Evolutionary conservation across 2,797 vertebrate species (phyloP).

Genomic region (Manis pentadactyla): DNA sequence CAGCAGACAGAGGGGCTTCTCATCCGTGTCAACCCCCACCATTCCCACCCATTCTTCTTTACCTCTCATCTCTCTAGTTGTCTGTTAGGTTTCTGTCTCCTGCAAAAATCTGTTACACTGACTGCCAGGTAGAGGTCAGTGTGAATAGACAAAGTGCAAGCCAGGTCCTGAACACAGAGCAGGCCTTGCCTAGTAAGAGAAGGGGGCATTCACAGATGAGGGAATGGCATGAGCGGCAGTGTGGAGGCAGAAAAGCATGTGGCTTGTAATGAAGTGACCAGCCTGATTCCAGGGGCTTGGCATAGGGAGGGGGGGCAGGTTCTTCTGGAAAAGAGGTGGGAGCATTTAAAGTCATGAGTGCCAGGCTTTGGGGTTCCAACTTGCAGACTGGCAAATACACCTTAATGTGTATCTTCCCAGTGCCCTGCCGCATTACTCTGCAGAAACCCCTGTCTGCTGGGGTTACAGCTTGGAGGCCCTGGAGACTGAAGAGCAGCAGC

Average conservation of each 20-base stretch:
- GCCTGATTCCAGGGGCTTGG: background rate
- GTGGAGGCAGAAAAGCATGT: background rate
- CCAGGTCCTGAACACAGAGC: background rate
- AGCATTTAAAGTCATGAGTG: background rate
- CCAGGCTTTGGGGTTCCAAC: background rate
- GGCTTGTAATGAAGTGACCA: background rate
- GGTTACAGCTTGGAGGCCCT: background rate
- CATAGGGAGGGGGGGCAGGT: background rate
- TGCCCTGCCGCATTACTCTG: background rate
- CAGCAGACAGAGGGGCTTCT: background rate
- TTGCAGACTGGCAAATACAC: background rate
- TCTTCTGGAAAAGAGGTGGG: background rate
- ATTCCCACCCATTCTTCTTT: background rate
- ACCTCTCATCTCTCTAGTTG: background rate
- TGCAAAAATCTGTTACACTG: background rate
- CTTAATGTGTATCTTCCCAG: background rate
- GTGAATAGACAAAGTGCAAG: background rate
- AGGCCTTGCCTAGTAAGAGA: background rate
- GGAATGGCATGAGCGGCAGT: background rate
- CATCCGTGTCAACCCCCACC: accelerated
- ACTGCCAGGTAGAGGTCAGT: too few species aligned
- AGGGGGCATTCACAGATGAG: background rate
- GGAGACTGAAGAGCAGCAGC: background rate
- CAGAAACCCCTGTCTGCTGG: background rate
- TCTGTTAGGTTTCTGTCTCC: background rate